A percentile compares a stretch with the other conserved stretches of the same genome.
phyloP scores from a whole-genome alignment of 2,888 invertebrate genomes.

The Cenopis cana region DNA sequence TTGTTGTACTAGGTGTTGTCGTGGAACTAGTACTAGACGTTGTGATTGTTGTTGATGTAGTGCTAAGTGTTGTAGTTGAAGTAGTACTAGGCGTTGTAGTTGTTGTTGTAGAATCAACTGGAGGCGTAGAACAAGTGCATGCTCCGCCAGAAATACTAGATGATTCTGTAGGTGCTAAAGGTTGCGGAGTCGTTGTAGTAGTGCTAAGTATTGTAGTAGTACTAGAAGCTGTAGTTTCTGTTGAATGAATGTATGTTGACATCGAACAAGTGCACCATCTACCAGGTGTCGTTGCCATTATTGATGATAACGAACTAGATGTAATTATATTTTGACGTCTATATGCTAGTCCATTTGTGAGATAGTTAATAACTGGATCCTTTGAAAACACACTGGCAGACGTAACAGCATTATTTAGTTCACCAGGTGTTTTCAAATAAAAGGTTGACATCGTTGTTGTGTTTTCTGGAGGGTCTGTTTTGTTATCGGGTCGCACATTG shows the following conservation, averaged over 20 bases:
- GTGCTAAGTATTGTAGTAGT: conserved; percentile 4
- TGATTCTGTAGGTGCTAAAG: not conserved
- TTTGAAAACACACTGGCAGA: not conserved
- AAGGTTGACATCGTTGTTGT: not conserved
- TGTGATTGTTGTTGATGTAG: conserved; percentile 9
- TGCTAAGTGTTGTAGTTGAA: conserved; percentile 12
- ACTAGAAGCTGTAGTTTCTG: conserved; percentile 12
- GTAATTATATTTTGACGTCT: conserved; percentile 11
- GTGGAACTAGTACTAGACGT: too few species aligned
- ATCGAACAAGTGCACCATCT: not conserved
- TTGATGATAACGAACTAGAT: not conserved
- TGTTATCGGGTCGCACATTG: not conserved
- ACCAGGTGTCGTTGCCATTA: too few species aligned
- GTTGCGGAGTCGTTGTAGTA: not conserved
- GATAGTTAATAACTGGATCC: not conserved
- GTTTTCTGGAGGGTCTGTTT: not conserved
- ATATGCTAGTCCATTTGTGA: not conserved
- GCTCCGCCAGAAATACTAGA: not conserved
- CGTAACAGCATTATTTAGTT: not conserved
- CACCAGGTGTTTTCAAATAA: conserved; percentile 6
- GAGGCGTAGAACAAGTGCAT: not conserved
- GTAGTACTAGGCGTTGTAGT: not conserved
- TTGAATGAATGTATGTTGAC: not conserved
- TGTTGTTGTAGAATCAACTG: too few species aligned
- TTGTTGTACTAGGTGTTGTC: too few species aligned